Evolutionary conservation across 2,888 invertebrate species (phyloP), one percentile per base, ranked within the genome.

Genomic region (Thysanoteuthis rhombus): DNA sequence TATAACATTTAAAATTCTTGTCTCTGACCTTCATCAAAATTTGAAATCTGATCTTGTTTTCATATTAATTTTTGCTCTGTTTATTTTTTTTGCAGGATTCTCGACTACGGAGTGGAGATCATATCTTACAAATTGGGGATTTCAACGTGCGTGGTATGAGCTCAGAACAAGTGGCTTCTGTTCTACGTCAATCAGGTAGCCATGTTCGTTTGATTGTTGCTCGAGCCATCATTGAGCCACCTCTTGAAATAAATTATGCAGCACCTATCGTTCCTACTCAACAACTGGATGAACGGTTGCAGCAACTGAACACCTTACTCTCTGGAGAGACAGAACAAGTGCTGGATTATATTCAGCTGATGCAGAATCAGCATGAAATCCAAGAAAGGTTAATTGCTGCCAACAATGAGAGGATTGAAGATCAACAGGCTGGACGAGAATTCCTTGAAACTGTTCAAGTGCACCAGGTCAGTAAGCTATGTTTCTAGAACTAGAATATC

Each of bases 131-230:
- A 97, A 97, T 97, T 92, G 97, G 97, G 16, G 98, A 99, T 95
- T 98, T 99, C 95, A 99, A 99, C 97, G 98, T 99, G 95, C 98
- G 99, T 93, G 99, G 99, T 94, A 99, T 99, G 98, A 99, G 99
- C 94, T 99, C 99, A 93, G 99, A 99, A 97, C 97, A 97, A 97
- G 99, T 99, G 95, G 99, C 99, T 40, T 98, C 99, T 38, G 99
- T 99, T 94, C 97, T 99, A 94, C 98, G 99, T 45, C 99, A 99
- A 97, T 99, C 99, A 42, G 99, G 99, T 52, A 99, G 98, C 28
- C 98, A 99, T 97, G 99, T 99, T 94, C 98, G 99, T 4, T 98
- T 99, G 93, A 98, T 99, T 94, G 99, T 99, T 93, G 99, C 99
- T 94, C 98, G 99, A 58, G 96, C 96, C 10, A 95, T 97, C 90